phyloP scores from a whole-genome alignment of 1,140 invertebrate species.

The Scaptomyza pallida region DNA sequence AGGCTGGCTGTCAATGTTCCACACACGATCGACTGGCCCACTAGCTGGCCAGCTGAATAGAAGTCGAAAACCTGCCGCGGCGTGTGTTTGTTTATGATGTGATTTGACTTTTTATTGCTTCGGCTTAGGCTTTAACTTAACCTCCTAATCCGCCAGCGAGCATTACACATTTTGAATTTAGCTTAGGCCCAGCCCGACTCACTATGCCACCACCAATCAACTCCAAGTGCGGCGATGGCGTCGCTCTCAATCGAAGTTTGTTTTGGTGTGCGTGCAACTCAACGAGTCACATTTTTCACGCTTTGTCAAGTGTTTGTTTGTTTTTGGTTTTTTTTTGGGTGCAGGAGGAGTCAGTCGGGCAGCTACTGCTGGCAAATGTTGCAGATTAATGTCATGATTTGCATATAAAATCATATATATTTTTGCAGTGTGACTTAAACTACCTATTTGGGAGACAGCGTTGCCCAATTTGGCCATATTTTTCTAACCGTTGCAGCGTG shows the following conservation, averaged over 20 bases:
- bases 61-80: slow-evolving; percentile 42
- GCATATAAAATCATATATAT: slow-evolving; percentile 74
- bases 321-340: slow-evolving; percentile 7
- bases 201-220: slow-evolving; percentile 51
- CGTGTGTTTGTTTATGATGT: slow-evolving; percentile 50
- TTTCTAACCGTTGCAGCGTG: slow-evolving; percentile 8
- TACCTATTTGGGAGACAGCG: slow-evolving; percentile 42
- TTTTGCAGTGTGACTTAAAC: slow-evolving; percentile 50
- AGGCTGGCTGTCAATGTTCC: slow-evolving; percentile 51
- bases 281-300: slow-evolving; percentile 64
- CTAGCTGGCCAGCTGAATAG: not conserved
- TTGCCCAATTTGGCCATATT: slow-evolving; percentile 64
- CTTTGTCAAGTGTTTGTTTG: slow-evolving; percentile 64
- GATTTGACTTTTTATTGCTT: slow-evolving; percentile 65
- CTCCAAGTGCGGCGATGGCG: slow-evolving; percentile 44
- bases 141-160: slow-evolving; percentile 54
- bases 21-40: slow-evolving; percentile 30
- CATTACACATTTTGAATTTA: slow-evolving; percentile 27
- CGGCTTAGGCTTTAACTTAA: slow-evolving; percentile 60
- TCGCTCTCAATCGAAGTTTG: slow-evolving; percentile 33
- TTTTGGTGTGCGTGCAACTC: slow-evolving; percentile 43
- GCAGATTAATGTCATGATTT: slow-evolving; percentile 83
- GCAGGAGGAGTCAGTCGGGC: slow-evolving; percentile 55
- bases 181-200: slow-evolving; percentile 15
- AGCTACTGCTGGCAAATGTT: slow-evolving; percentile 46